Evolutionary conservation across 2,113 vertebrate genomes (phyloP).

Genomic region (Xiphophorus couchianus): DNA sequence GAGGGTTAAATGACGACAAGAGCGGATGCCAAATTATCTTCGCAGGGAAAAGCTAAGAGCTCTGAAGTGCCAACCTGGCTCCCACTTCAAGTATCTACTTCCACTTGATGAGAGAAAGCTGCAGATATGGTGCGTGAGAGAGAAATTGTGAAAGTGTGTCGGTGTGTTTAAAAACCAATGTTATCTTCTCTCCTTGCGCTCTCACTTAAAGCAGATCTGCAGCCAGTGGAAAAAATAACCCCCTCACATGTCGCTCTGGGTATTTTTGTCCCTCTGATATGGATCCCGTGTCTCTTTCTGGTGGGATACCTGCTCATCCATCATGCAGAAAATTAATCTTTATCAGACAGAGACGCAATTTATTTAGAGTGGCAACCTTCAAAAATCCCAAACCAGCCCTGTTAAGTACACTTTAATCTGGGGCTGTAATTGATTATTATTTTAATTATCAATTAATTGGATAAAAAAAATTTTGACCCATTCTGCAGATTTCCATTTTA

Average conservation of each 20-base stretch:
- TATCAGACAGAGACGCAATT: too few species aligned
- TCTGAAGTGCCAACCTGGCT: conserved; percentile 42
- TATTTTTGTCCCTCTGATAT: conserved; percentile 52
- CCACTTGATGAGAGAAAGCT: conserved; percentile 31
- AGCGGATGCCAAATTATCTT: conserved; percentile 47
- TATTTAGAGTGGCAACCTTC: too few species aligned
- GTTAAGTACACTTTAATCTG: too few species aligned
- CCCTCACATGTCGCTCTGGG: conserved; percentile 30
- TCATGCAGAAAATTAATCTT: neutral
- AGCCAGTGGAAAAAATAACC: conserved; percentile 36
- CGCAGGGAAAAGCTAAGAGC: conserved; percentile 59
- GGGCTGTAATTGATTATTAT: too few species aligned
- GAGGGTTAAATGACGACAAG: conserved; percentile 27
- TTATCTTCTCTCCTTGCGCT: conserved; percentile 37
- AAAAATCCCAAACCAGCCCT: too few species aligned
- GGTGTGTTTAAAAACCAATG: conserved; percentile 9
- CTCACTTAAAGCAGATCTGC: conserved; percentile 38
- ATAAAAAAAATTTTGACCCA: too few species aligned
- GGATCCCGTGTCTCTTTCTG: neutral
- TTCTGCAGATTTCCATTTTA: too few species aligned
- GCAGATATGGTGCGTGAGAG: conserved; percentile 7
- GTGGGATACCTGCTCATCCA: conserved; percentile 14
- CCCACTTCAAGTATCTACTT: conserved; percentile 52
- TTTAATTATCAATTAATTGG: too few species aligned
- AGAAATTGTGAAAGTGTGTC: conserved; percentile 1